Evolutionary conservation across 2,797 vertebrate species (phyloP).

Genomic region (Etheostoma nigrum): DNA sequence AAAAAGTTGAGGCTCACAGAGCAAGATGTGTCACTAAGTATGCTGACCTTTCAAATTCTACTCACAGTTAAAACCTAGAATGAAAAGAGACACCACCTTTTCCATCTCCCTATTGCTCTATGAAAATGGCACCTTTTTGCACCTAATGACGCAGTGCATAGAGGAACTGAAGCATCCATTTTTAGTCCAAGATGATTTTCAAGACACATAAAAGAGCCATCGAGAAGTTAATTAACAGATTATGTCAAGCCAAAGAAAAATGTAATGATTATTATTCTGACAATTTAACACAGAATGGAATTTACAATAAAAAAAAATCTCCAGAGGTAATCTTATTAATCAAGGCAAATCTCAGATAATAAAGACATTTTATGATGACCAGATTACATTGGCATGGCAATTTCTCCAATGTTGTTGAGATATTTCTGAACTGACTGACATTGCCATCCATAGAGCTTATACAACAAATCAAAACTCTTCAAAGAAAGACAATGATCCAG

Average conservation of each 20-base stretch:
- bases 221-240: constrained; percentile 11
- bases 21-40: constrained; percentile 50
- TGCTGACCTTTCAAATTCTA: constrained; percentile 40
- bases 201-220: background rate
- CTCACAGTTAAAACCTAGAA: constrained; percentile 15
- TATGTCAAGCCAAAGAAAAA: constrained; percentile 11
- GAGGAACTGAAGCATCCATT: constrained; percentile 13
- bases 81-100: constrained; percentile 10
- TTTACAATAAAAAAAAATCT: background rate
- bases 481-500: background rate
- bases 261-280: background rate
- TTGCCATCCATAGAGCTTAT: background rate
- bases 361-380: background rate
- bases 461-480: background rate
- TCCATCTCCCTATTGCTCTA: background rate
- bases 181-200: constrained; percentile 12
- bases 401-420: no score
- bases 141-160: constrained; percentile 23
- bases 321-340: background rate
- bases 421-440: background rate
- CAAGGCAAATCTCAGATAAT: background rate
- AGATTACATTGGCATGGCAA: background rate
- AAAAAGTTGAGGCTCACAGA: constrained; percentile 37
- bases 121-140: background rate
- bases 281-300: background rate